phyloP scores from a whole-genome alignment of 2,888 invertebrate genomes.

The Gerris lacustris region DNA sequence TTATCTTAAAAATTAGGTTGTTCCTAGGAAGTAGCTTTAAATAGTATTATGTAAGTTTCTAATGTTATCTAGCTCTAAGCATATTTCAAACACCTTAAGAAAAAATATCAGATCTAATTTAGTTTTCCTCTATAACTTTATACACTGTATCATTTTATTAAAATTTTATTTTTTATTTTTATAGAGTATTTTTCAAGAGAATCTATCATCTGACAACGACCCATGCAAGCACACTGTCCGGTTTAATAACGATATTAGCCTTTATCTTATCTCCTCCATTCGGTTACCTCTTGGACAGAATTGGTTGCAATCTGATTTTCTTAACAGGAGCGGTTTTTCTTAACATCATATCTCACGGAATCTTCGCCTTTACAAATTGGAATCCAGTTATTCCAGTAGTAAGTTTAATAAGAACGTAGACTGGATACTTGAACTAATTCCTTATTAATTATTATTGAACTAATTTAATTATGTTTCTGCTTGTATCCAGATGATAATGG shows the following conservation, averaged over 20 bases:
- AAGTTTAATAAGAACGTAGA: neutral
- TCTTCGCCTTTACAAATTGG: neutral
- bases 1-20: too few species aligned
- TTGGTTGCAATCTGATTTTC: neutral
- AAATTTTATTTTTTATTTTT: neutral
- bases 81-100: too few species aligned
- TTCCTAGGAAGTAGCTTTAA: too few species aligned
- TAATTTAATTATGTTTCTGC: too few species aligned
- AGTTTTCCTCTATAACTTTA: neutral
- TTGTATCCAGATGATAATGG: neutral
- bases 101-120: too few species aligned
- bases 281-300: neutral
- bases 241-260: neutral
- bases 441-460: too few species aligned
- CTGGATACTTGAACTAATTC: too few species aligned
- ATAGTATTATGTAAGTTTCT: too few species aligned
- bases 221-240: neutral
- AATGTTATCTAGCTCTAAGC: too few species aligned
- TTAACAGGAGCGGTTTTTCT: neutral
- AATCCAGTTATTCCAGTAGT: neutral
- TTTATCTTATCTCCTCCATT: neutral
- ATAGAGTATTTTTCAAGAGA: neutral
- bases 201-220: neutral
- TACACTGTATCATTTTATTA: neutral
- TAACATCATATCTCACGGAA: neutral